A percentile compares a stretch with the other conserved stretches of the same genome.
phyloP scores from a whole-genome alignment of 2,888 invertebrate species.

The Julus scanicus region DNA sequence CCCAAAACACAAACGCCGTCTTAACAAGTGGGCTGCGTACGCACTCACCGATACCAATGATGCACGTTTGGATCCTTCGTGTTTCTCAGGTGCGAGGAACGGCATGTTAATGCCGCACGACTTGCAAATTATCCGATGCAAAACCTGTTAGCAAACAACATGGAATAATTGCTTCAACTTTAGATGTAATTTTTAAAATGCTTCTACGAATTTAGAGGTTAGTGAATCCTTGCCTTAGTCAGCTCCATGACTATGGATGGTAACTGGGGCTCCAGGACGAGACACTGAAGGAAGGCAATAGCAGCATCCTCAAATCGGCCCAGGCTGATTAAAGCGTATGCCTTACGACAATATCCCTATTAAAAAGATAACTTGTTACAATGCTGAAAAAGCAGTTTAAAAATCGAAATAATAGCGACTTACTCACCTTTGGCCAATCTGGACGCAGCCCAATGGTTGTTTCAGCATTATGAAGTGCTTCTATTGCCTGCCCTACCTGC shows the following conservation, averaged over 20 bases:
- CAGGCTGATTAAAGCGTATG: slow-evolving; percentile 70
- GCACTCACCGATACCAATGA: background rate
- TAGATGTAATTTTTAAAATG: background rate
- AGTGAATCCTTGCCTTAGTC: slow-evolving; percentile 67
- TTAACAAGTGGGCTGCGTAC: background rate
- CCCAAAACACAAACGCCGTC: background rate
- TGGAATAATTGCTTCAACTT: background rate
- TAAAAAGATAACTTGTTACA: too few species aligned
- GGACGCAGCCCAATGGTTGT: slow-evolving; percentile 73
- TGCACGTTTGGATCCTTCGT: background rate
- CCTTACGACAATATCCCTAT: slow-evolving; percentile 72
- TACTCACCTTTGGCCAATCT: slow-evolving; percentile 75
- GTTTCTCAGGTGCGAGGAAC: background rate
- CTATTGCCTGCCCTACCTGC: slow-evolving; percentile 72
- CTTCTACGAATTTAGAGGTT: too few species aligned
- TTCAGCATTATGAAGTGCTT: slow-evolving; percentile 76
- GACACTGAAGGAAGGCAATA: slow-evolving; percentile 71
- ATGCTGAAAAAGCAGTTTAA: background rate
- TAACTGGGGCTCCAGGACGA: slow-evolving; percentile 70
- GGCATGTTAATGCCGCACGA: background rate
- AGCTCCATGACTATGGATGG: slow-evolving; percentile 70
- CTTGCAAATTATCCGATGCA: slow-evolving; percentile 9
- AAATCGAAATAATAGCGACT: background rate
- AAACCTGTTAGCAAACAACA: background rate
- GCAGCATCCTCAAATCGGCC: slow-evolving; percentile 72